Conservation (phyloP, 2,888 invertebrate genomes). For the Rhaphigaster nebulosa region DNA sequence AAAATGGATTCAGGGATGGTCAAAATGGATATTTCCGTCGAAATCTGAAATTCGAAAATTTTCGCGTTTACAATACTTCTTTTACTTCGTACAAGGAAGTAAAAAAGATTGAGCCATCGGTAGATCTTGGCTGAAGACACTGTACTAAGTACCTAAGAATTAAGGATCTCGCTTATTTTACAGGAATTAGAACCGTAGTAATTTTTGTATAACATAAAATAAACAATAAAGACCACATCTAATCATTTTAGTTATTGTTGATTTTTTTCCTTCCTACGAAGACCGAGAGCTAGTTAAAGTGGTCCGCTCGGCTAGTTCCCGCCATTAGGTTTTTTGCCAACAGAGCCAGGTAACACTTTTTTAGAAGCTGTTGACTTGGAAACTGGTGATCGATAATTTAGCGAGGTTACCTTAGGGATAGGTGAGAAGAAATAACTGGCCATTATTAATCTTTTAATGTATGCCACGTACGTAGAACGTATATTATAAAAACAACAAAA, state of each 20-base stretch:
- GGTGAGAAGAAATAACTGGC: background rate
- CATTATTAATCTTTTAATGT: background rate
- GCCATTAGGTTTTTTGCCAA: slow-evolving; percentile 7
- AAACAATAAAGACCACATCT: background rate
- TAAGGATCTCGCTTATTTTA: too few relatives aligned
- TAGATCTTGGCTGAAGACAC: too few relatives aligned
- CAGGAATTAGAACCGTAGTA: too few relatives aligned
- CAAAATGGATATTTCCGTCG: too few relatives aligned
- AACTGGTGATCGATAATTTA: slow-evolving; percentile 22
- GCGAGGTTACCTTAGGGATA: background rate
- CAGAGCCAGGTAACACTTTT: slow-evolving; percentile 24
- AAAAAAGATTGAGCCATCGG: too few relatives aligned
- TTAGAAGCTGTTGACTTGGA: background rate
- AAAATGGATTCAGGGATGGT: too few relatives aligned
- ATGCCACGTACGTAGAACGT: too few relatives aligned
- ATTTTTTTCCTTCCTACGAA: background rate
- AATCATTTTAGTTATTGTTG: background rate
- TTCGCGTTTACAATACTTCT: too few relatives aligned
- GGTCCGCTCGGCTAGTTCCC: background rate
- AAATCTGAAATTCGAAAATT: too few relatives aligned
- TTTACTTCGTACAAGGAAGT: too few relatives aligned
- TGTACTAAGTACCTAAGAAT: too few relatives aligned
- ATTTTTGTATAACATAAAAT: background rate
- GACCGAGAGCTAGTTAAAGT: background rate
- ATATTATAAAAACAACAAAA: too few relatives aligned